Conservation (phyloP, 2,113 vertebrate genomes). For the Pantherophis guttatus region DNA sequence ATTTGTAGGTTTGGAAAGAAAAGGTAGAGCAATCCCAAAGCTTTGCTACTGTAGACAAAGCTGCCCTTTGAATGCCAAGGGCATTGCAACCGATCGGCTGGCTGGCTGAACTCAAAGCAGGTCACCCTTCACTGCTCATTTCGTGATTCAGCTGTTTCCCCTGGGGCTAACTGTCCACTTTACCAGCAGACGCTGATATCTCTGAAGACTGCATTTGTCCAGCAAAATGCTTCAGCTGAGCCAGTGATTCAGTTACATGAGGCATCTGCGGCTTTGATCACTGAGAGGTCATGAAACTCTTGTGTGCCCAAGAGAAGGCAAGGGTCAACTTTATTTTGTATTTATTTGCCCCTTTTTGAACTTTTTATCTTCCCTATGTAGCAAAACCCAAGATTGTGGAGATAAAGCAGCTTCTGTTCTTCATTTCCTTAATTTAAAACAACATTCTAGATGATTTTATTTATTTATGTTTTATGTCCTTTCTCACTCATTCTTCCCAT, state of each 20-base stretch:
- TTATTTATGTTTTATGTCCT: slow-evolving; percentile 45
- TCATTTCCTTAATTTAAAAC: slow-evolving; percentile 52
- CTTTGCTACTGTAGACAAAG: neutral
- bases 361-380: slow-evolving; percentile 49
- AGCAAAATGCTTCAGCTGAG: slow-evolving; percentile 45
- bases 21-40: slow-evolving; percentile 27
- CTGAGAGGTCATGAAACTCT: slow-evolving; percentile 45
- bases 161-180: slow-evolving; percentile 54
- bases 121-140: slow-evolving; percentile 51
- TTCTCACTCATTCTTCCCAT: slow-evolving; percentile 7
- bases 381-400: slow-evolving; percentile 65
- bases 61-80: slow-evolving; percentile 49
- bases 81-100: slow-evolving; percentile 17
- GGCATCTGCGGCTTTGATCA: slow-evolving; percentile 56
- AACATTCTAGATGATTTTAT: slow-evolving; percentile 38
- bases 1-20: slow-evolving; percentile 29
- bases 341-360: slow-evolving; percentile 53
- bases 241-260: slow-evolving; percentile 54
- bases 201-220: slow-evolving; percentile 56
- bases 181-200: slow-evolving; percentile 53
- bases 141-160: slow-evolving; percentile 14
- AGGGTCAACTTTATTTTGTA: slow-evolving; percentile 22
- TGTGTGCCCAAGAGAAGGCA: slow-evolving; percentile 35
- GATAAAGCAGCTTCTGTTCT: slow-evolving; percentile 57
- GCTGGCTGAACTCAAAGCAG: slow-evolving; percentile 29